Percentiles rank a stretch among this genome's conserved stretches.
These are phyloP conservation scores for Apodemus agrarius DNA, from an alignment of 2,797 vertebrate species.

Conservation along the genomic window DNA sequence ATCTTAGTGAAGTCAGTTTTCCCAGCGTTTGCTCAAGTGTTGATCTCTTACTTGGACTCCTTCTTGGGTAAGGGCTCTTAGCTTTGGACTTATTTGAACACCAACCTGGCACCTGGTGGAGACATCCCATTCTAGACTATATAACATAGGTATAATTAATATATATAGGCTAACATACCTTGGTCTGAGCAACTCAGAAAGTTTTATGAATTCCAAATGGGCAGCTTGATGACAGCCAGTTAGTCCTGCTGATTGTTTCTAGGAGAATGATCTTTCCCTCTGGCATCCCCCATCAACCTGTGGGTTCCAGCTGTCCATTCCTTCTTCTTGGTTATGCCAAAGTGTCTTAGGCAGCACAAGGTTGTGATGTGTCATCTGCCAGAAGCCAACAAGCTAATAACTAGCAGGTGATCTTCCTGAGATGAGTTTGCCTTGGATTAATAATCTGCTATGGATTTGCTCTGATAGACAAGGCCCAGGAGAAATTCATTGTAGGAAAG, in stretches of 20 bases:
- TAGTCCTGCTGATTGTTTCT: not conserved
- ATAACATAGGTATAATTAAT: not conserved
- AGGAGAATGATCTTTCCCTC: not conserved
- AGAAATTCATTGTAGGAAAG: not conserved
- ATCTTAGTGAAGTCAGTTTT: not conserved
- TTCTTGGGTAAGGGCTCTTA: not conserved
- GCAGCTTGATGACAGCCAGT: not conserved
- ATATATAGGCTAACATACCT: not conserved
- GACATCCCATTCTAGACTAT: no score
- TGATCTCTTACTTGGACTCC: not conserved
- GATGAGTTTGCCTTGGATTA: not conserved
- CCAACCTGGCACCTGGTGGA: not conserved
- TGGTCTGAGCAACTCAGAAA: not conserved
- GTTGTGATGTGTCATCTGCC: not conserved
- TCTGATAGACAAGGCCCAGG: not conserved
- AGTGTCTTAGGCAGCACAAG: not conserved
- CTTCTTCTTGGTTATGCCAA: not conserved
- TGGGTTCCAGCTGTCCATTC: not conserved
- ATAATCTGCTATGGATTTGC: not conserved
- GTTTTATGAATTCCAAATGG: not conserved
- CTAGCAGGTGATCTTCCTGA: not conserved
- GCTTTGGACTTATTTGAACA: not conserved
- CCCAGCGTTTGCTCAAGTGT: not conserved
- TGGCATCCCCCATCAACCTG: not conserved
- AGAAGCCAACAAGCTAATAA: not conserved